Evolutionary conservation across 64 coral and sea anemone genomes (phyloP).

Genomic region (Montipora sp.): DNA sequence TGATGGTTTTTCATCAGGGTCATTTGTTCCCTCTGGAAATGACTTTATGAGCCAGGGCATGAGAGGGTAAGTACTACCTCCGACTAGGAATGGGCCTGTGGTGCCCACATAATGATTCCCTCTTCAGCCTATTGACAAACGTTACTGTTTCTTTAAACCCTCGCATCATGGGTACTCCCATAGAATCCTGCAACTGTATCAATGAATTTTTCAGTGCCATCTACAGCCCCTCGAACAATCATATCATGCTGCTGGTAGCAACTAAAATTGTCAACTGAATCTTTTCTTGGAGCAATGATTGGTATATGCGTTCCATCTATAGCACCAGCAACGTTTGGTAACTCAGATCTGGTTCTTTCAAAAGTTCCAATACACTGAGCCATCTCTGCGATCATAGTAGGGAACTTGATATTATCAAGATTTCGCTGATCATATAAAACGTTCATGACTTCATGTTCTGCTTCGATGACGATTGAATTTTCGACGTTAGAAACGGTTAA

Average conservation of each 20-base stretch:
- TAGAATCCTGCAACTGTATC: slow-evolving; percentile 48
- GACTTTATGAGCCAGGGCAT: too few species aligned
- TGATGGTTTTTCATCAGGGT: slow-evolving; percentile 19
- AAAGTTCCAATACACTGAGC: slow-evolving; percentile 32
- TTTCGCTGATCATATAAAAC: slow-evolving; percentile 32
- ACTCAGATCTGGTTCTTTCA: slow-evolving; percentile 1
- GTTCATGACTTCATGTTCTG: slow-evolving; percentile 29
- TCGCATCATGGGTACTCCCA: slow-evolving; percentile 59
- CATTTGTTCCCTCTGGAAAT: too few species aligned
- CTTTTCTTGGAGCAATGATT: slow-evolving; percentile 26
- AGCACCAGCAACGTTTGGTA: too few species aligned
- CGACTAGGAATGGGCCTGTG: too few species aligned
- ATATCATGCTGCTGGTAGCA: background rate
- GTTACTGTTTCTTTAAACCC: slow-evolving; percentile 57
- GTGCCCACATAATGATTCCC: too few species aligned
- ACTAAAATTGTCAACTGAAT: slow-evolving; percentile 62
- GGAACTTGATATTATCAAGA: background rate
- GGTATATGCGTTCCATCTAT: too few species aligned
- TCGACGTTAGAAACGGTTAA: too few species aligned
- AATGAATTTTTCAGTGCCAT: slow-evolving; percentile 53
- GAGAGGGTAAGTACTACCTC: too few species aligned
- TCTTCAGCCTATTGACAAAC: background rate
- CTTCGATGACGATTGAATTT: background rate
- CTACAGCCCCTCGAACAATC: slow-evolving; percentile 34
- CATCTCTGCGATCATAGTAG: background rate